Conservation (phyloP, 1,140 invertebrate species). For the Cotesia vestalis region DNA sequence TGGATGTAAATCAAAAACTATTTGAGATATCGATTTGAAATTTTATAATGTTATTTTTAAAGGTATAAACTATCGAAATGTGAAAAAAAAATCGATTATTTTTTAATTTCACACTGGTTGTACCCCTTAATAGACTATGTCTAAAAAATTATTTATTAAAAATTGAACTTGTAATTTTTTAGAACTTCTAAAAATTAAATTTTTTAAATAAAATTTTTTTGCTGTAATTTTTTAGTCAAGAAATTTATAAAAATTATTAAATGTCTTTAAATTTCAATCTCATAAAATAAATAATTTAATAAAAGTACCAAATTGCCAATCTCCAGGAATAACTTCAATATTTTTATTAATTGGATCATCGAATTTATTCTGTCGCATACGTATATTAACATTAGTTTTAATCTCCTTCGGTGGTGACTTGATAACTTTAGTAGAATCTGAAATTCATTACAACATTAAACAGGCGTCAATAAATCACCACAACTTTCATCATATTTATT, state of each 20-base stretch:
- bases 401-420: constrained; percentile 62
- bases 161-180: too few relatives aligned
- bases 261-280: constrained; percentile 1
- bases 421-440: constrained; percentile 50
- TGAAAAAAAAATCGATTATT: too few relatives aligned
- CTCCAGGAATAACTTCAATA: constrained; percentile 58
- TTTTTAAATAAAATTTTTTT: not conserved
- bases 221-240: too few relatives aligned
- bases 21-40: too few relatives aligned
- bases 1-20: too few relatives aligned
- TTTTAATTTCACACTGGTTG: too few relatives aligned
- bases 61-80: too few relatives aligned
- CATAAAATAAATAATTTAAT: constrained; percentile 15
- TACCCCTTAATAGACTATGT: too few relatives aligned
- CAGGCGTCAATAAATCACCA: not conserved
- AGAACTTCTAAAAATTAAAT: not conserved
- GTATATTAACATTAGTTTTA: constrained; percentile 63
- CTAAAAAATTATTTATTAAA: too few relatives aligned
- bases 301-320: constrained; percentile 51
- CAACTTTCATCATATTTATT: not conserved
- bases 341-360: constrained; percentile 54
- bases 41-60: too few relatives aligned
- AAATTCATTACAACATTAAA: constrained; percentile 19
- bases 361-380: constrained; percentile 56
- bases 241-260: too few relatives aligned